These are phyloP conservation scores for Drosophila gaucha DNA, from an alignment of 2,888 invertebrate genomes.

Conservation along the genomic window DNA sequence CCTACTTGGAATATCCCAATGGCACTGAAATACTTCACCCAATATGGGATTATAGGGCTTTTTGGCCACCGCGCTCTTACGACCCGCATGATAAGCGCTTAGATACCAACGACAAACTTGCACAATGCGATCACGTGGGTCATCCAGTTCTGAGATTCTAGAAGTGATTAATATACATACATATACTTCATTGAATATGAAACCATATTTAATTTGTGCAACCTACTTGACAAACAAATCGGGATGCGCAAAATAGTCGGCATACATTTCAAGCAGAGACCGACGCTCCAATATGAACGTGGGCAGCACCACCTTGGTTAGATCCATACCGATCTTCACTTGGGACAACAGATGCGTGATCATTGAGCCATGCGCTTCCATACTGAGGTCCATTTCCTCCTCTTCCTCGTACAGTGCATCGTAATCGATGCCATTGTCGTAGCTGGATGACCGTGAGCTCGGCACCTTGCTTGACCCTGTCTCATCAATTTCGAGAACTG, in stretches of 20 bases:
- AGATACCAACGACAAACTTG: constrained; percentile 98
- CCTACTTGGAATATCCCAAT: constrained; percentile 90
- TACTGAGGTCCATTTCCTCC: constrained; percentile 94
- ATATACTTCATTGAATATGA: not conserved
- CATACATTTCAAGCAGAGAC: constrained; percentile 99
- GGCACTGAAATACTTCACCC: constrained; percentile 97
- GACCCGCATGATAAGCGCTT: constrained; percentile 99
- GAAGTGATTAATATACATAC: not conserved
- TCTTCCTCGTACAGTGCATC: constrained; percentile 96
- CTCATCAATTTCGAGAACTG: constrained; percentile 76
- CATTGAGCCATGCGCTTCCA: constrained; percentile 98
- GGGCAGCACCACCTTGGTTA: constrained; percentile 98
- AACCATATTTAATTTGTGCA: not conserved
- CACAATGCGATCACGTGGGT: constrained; percentile 95
- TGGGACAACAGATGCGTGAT: constrained; percentile 98
- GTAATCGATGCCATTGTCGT: constrained; percentile 91
- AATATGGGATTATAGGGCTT: constrained; percentile 99
- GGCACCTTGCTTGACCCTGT: constrained; percentile 67
- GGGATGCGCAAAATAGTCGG: constrained; percentile 99
- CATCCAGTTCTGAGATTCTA: constrained; percentile 95
- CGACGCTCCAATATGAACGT: constrained; percentile 99
- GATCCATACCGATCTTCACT: constrained; percentile 99
- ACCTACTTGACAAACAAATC: constrained; percentile 95
- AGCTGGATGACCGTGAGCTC: constrained; percentile 80
- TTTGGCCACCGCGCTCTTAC: constrained; percentile 98